Base-by-base conservation (phyloP, 2,888 invertebrate species). In the Autographa gamma region DNA sequence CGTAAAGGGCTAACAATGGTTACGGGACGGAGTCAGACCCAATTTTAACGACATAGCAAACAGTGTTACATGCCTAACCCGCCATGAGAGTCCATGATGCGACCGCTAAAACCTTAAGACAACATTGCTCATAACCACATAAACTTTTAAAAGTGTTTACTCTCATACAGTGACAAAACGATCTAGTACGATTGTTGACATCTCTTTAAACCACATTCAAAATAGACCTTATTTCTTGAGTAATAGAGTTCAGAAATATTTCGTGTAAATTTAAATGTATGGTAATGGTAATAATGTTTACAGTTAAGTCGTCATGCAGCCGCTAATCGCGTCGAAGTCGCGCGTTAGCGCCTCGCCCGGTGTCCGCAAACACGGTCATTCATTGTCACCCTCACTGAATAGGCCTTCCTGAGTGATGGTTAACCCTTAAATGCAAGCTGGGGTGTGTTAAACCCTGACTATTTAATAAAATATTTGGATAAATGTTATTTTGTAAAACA, bases 81-180 rank as follows among this genome's bases (percentile, higher is more conserved):
- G 83, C 86, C 89, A 91, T 92, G 90, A 92, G 89, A 90, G 91
- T 83, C 90, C 91, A 95, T 95, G 94, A 95, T 93, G 92, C 87
- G 87, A 13, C 82, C 92, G 93, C 94, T 95, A 95, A 95, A 93
- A 87, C 86, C 88, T 93, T 93, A 81, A 83, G 91, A 89, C 93
- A 94, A 95, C 94, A 95, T 91, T 91, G 91, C 92, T 94, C 91
- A 93, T 91, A 92, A 86, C 87, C 88, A 91, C 92, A 93, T 93
- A 91, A 93, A 92, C 93, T 93, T 93, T 94, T 95, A 95, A 95
- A 95, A 95, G 94, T 95, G 94, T 95, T 95, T 94, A 77, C 93
- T 83, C 85, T 79, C 72, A 79, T 89, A 91, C 90, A 90, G 86
- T 91, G 93, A 94, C 94, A 94, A 89, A 89, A 83, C 89, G 90